A percentile compares a stretch with the other conserved stretches of the same genome.
Conservation (phyloP, 1,140 invertebrate species). For the Rhyacophila brunnea region DNA sequence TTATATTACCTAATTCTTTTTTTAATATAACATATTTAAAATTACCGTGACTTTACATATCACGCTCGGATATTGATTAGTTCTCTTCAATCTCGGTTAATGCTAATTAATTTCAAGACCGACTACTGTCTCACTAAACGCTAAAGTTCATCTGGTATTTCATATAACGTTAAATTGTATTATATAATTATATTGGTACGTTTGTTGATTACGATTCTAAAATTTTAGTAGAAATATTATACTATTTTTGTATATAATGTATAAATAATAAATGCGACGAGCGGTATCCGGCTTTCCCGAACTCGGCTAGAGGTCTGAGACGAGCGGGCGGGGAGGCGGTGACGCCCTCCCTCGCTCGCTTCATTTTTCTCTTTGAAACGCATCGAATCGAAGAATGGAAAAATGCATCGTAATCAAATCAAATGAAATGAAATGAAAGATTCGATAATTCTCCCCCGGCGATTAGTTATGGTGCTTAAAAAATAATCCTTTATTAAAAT, state of each 20-base stretch:
- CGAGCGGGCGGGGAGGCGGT: not conserved
- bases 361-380: no score
- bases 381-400: no score
- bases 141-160: constrained; percentile 27
- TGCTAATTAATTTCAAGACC: constrained; percentile 29
- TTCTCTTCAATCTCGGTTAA: constrained; percentile 27
- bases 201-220: constrained; percentile 64
- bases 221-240: constrained; percentile 61
- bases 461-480: not conserved
- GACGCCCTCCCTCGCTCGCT: no score
- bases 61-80: constrained; percentile 32
- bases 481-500: no score
- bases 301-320: no score
- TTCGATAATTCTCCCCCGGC: not conserved
- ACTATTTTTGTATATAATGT: constrained; percentile 46
- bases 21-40: constrained; percentile 29
- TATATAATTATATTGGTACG: constrained; percentile 63
- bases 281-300: constrained; percentile 5
- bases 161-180: constrained; percentile 27
- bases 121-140: constrained; percentile 29
- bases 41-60: constrained; percentile 28
- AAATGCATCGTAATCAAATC: no score
- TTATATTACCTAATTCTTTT: constrained; percentile 36
- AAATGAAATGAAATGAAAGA: no score
- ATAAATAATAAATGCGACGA: constrained; percentile 24